These are phyloP conservation scores for Propithecus perrieri DNA, from an alignment of 2,797 vertebrate genomes.

Conservation along the genomic window DNA sequence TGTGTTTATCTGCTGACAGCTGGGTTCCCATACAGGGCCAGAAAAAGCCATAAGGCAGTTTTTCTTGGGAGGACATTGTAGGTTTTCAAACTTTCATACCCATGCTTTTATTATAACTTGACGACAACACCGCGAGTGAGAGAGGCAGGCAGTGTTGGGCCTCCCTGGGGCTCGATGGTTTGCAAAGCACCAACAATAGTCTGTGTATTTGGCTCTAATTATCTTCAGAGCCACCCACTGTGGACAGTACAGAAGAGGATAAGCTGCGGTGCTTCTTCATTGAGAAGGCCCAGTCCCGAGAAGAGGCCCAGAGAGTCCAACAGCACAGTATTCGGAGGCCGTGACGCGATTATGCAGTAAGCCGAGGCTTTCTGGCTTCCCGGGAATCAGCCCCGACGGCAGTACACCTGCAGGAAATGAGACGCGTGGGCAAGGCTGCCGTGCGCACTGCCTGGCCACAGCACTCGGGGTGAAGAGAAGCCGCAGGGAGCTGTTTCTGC, in stretches of 20 bases:
- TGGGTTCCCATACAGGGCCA: accelerated
- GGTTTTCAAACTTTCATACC: not conserved
- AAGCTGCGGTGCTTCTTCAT: accelerated
- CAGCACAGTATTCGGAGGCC: accelerated
- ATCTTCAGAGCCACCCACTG: not conserved
- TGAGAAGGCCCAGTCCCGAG: not conserved
- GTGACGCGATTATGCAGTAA: accelerated
- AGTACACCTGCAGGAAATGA: not conserved
- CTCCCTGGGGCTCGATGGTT: not conserved
- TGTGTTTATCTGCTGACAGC: not conserved
- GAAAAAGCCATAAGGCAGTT: too few species aligned
- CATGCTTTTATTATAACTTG: not conserved
- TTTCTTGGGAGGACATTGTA: accelerated
- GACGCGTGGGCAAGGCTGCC: accelerated
- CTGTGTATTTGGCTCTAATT: accelerated
- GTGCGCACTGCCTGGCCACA: accelerated
- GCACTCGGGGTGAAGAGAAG: not conserved
- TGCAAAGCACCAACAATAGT: not conserved
- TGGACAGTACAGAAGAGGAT: not conserved
- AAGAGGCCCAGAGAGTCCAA: not conserved
- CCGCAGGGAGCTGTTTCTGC: not conserved
- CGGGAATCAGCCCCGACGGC: not conserved
- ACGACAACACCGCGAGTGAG: accelerated
- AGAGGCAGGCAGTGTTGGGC: accelerated
- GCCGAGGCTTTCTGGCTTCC: not conserved